Evolutionary conservation across 23 tunicate species (phyloP), one percentile per base, ranked within the genome.

Genomic region (Trididemnum clinides): DNA sequence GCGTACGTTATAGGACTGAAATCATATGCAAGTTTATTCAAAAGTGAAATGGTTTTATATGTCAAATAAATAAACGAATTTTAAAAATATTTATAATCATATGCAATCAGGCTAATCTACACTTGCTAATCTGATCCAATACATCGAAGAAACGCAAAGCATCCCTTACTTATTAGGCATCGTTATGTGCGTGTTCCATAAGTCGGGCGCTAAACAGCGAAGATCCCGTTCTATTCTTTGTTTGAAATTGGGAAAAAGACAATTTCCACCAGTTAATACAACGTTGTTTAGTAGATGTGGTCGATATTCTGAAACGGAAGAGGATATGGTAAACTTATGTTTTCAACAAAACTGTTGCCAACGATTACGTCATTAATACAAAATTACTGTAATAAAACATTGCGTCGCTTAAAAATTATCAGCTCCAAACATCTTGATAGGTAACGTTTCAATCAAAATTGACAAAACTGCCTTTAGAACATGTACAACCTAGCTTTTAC

Each of bases 261-360:
- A 94, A 44, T 83, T 97, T 30, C 99, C 97, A 33, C 99, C 99
- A 5, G 90, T 92, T 26, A 97, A 33, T 19, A 92, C 75, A 12
- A 97, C 86, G 50, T 97, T 97, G 15, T 87, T 54, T 0, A 87
- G 81, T 64, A 97, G 34, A 59, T 91, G 95, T 19, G 93, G 96
- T 33, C 62, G 88, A 7, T 36, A 33, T 31, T 92, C 97, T 92
- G 74, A 23, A 77, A 44, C 54, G 54, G 15, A 10, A 44, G 12
- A 44, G n/a, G n/a, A n/a, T n/a, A n/a, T n/a, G n/a, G n/a, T n/a
- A n/a, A n/a, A n/a, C n/a, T n/a, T n/a, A n/a, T n/a, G n/a, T n/a
- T n/a, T n/a, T n/a, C n/a, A n/a, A n/a, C n/a, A n/a, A n/a, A n/a
- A n/a, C n/a, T n/a, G n/a, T n/a, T n/a, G n/a, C n/a, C n/a, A n/a